phyloP scores from a whole-genome alignment of 64 coral and sea anemone genomes.

The Montipora cactus region DNA sequence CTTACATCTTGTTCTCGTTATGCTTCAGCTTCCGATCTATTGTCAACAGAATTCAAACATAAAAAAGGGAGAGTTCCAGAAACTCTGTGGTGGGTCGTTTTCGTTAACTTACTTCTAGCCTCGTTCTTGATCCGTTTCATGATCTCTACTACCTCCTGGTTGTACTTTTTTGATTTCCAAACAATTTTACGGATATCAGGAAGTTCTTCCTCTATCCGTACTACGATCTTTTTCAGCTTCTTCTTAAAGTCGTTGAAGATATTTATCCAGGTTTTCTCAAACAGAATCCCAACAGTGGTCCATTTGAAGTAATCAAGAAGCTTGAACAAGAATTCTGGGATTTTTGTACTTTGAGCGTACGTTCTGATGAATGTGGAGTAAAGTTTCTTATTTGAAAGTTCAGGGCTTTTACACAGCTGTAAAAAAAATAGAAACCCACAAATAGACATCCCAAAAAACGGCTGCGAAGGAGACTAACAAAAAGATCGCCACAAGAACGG shows the following conservation, averaged over 20 bases:
- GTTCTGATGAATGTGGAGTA: conserved; percentile 41
- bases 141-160: not conserved
- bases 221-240: not conserved
- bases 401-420: conserved; percentile 20
- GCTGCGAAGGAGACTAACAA: not conserved
- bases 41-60: too few relatives aligned
- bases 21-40: too few relatives aligned
- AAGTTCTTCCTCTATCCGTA: conserved; percentile 9
- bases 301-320: conserved; percentile 2
- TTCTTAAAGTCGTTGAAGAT: not conserved
- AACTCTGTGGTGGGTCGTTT: too few relatives aligned
- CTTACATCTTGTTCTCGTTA: too few relatives aligned
- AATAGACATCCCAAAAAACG: not conserved
- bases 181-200: not conserved
- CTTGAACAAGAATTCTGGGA: not conserved
- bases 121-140: not conserved
- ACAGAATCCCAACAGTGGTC: conserved; percentile 24
- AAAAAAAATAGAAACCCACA: not conserved
- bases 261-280: not conserved
- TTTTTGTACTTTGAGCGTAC: conserved; percentile 23
- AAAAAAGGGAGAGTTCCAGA: too few relatives aligned
- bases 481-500: not conserved
- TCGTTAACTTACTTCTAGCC: conserved; percentile 16
- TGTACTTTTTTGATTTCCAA: too few relatives aligned
- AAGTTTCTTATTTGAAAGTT: conserved; percentile 49